Base-by-base conservation (phyloP, 2,888 invertebrate genomes). In the Pocota personata region DNA sequence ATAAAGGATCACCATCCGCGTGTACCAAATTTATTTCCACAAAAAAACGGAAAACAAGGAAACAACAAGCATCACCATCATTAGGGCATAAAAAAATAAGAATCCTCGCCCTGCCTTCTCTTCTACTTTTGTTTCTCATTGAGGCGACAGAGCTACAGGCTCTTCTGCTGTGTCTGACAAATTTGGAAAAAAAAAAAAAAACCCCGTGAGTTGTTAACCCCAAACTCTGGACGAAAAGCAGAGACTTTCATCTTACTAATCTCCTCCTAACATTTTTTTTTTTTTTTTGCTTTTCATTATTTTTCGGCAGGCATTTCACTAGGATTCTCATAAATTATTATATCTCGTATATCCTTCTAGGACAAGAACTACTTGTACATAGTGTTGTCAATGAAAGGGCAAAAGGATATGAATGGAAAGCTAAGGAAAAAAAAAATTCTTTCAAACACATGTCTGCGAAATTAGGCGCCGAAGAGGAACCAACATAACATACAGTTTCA, bases 401-500 rank as follows among this genome's bases (percentile, higher is more conserved):
- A 40, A 5, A 30, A 73, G 35, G 37, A 55, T 37, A 40, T 48
- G 57, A 66, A n/a, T 16, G 35, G 24, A 67, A 32, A 43, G 57
- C 10, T 40, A 14, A n/a, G 14, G 14, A 14, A 8, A 43, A 43
- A 57, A 52, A 57, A 19, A 46, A 58, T 35, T 37, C 57, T 62
- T 57, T 30, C 55, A 48, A 73, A 60, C 66, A 72, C 66, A 80
- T 62, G 77, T 72, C 76, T 66, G 57, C 55, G 21, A 55, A 57
- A 75, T 76, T 71, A 55, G 69, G 82, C 76, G 82, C 82, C 76
- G 75, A 76, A 55, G 16, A 57, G 46, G 35, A 71, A 40, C 12
- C 40, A 46, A 24, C 35, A 55, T 58, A 67, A 24, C 16, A 10
- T 50, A 24, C 5, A n/a, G 30, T 48, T 58, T 43, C 24, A 35